phyloP scores from a whole-genome alignment of 2,113 vertebrate genomes.

The Clarias gariepinus region DNA sequence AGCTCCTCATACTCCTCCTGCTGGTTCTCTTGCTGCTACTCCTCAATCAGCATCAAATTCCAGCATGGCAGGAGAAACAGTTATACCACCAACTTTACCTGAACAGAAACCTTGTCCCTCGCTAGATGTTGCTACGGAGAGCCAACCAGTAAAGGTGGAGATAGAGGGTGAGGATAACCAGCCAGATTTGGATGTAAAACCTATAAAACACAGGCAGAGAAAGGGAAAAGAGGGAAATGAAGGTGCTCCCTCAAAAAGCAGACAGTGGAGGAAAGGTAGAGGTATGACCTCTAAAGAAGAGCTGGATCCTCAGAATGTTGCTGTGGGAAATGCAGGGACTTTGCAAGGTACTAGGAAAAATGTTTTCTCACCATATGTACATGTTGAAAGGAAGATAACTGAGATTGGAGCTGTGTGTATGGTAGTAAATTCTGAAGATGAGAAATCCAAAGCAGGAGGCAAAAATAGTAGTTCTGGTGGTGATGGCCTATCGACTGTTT shows the following conservation, averaged over 20 bases:
- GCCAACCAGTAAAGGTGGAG: slow-evolving; percentile 68
- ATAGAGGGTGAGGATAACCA: slow-evolving; percentile 70
- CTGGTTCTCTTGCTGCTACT: slow-evolving; percentile 35
- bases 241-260: slow-evolving; percentile 65
- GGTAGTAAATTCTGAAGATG: slow-evolving; percentile 94
- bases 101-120: slow-evolving; percentile 60
- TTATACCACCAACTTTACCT: slow-evolving; percentile 15
- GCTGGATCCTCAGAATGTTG: slow-evolving; percentile 55
- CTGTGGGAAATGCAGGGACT: slow-evolving; percentile 49
- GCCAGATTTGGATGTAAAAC: slow-evolving; percentile 73
- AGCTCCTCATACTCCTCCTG: slow-evolving; percentile 48
- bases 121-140: slow-evolving; percentile 62
- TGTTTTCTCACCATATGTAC: slow-evolving; percentile 91
- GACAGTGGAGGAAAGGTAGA: slow-evolving; percentile 69
- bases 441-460: slow-evolving; percentile 69
- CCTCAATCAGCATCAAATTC: slow-evolving; percentile 41
- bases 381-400: slow-evolving; percentile 91
- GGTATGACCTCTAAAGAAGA: slow-evolving; percentile 65
- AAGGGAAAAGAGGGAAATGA: slow-evolving; percentile 75
- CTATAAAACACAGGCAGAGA: slow-evolving; percentile 73
- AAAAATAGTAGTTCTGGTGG: slow-evolving; percentile 61
- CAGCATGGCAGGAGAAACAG: slow-evolving; percentile 42
- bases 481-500: slow-evolving; percentile 64
- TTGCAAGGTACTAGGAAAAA: slow-evolving; percentile 67
- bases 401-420: slow-evolving; percentile 90